These are phyloP conservation scores for Hephaestus fuliginosus DNA, from an alignment of 2,797 vertebrate genomes.

Conservation along the genomic window DNA sequence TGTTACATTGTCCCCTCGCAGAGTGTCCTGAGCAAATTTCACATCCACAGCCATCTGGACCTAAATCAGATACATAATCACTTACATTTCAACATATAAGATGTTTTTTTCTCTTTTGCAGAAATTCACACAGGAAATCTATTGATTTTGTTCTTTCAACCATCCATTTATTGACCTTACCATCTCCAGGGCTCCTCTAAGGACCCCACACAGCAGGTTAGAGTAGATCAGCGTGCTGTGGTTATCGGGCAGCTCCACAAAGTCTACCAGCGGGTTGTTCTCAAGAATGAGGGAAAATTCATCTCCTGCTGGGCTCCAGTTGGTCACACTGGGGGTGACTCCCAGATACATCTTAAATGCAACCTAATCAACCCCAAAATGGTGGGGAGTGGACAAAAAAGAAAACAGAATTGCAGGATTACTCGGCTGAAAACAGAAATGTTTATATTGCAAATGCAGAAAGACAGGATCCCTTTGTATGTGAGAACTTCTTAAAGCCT, in stretches of 20 bases:
- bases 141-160: not conserved
- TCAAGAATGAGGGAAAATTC: conserved; percentile 99
- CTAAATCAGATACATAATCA: conserved; percentile 74
- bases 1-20: conserved; percentile 96
- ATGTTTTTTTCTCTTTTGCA: not conserved
- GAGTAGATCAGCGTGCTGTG: conserved; percentile 97
- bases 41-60: conserved; percentile 99
- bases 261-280: conserved; percentile 97
- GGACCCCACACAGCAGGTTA: conserved; percentile 94
- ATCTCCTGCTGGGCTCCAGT: conserved; percentile 98
- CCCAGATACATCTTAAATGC: conserved; percentile 99
- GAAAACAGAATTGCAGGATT: not conserved
- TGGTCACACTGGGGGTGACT: conserved; percentile 97
- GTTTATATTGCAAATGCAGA: not conserved
- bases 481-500: not conserved
- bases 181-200: conserved; percentile 98
- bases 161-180: conserved; percentile 81
- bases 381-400: not conserved
- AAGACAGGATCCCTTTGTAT: not conserved
- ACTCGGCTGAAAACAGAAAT: not conserved
- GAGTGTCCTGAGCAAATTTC: conserved; percentile 94
- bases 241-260: conserved; percentile 98
- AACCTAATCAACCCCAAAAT: conserved; percentile 82
- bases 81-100: not conserved
- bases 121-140: not conserved